Evolutionary conservation across 2,888 invertebrate genomes (phyloP).

Genomic region (Thera obeliscata): DNA sequence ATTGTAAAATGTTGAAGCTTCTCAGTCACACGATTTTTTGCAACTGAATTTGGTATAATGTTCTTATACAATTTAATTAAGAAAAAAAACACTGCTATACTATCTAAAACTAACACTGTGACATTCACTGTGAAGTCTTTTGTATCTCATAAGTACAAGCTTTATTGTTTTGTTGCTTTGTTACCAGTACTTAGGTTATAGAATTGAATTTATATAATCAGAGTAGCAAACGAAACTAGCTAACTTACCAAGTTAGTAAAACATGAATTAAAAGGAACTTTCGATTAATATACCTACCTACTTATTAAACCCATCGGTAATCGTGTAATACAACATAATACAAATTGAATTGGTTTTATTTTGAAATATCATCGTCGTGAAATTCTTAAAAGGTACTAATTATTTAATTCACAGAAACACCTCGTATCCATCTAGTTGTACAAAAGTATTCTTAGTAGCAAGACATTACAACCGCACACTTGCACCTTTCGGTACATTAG

Average conservation of each 20-base stretch:
- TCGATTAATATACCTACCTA: slow-evolving; percentile 39
- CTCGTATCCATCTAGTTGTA: slow-evolving; percentile 24
- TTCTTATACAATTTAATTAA: slow-evolving; percentile 13
- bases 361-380: slow-evolving; percentile 27
- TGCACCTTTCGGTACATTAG: slow-evolving; percentile 26
- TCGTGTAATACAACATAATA: slow-evolving; percentile 78
- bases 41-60: slow-evolving; percentile 49
- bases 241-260: slow-evolving; percentile 18
- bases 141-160: slow-evolving; percentile 15
- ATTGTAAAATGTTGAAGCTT: slow-evolving; percentile 63
- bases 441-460: slow-evolving; percentile 31
- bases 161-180: slow-evolving; percentile 28
- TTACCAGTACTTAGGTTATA: slow-evolving; percentile 11
- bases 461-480: slow-evolving; percentile 29
- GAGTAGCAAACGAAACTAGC: slow-evolving; percentile 8
- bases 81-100: neutral
- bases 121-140: slow-evolving; percentile 9
- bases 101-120: neutral
- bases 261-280: slow-evolving; percentile 50
- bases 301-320: slow-evolving; percentile 58
- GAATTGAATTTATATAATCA: slow-evolving; percentile 15
- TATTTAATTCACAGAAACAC: slow-evolving; percentile 29
- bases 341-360: slow-evolving; percentile 55
- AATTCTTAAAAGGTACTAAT: slow-evolving; percentile 18
- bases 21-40: slow-evolving; percentile 61